phyloP scores from a whole-genome alignment of 2,113 vertebrate genomes.

The Scytalopus superciliaris region DNA sequence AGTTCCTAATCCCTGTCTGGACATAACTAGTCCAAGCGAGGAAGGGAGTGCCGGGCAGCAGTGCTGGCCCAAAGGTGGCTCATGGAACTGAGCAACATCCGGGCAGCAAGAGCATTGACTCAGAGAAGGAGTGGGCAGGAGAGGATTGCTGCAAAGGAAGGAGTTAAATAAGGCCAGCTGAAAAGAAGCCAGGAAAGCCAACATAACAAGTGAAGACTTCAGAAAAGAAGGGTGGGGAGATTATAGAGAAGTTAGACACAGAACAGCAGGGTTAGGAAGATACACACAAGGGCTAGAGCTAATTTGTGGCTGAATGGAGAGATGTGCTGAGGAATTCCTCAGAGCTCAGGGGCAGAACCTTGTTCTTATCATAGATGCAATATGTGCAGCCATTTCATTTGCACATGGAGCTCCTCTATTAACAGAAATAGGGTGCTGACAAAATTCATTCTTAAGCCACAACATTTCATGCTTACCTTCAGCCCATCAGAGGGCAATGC shows the following conservation, averaged over 20 bases:
- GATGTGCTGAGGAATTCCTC: neutral
- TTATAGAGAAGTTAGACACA: neutral
- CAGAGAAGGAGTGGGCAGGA: neutral
- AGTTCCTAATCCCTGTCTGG: neutral
- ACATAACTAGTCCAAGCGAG: neutral
- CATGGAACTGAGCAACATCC: neutral
- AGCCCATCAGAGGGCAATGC: neutral
- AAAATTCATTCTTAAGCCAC: neutral
- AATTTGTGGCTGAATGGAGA: neutral
- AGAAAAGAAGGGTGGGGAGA: neutral
- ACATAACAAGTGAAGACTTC: neutral
- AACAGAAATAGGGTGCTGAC: neutral
- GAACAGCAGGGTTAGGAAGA: neutral
- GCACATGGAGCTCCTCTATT: neutral
- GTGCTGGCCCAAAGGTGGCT: rapidly evolving
- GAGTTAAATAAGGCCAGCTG: neutral
- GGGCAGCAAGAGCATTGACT: rapidly evolving
- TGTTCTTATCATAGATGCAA: neutral
- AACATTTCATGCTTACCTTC: neutral
- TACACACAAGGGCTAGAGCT: neutral
- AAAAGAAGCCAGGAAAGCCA: neutral
- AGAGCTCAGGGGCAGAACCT: neutral
- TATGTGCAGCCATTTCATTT: neutral
- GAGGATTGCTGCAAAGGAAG: neutral
- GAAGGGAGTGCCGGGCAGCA: neutral